These are phyloP conservation scores for Dinomys branickii DNA, from an alignment of 2,113 vertebrate species.

Conservation along the genomic window DNA sequence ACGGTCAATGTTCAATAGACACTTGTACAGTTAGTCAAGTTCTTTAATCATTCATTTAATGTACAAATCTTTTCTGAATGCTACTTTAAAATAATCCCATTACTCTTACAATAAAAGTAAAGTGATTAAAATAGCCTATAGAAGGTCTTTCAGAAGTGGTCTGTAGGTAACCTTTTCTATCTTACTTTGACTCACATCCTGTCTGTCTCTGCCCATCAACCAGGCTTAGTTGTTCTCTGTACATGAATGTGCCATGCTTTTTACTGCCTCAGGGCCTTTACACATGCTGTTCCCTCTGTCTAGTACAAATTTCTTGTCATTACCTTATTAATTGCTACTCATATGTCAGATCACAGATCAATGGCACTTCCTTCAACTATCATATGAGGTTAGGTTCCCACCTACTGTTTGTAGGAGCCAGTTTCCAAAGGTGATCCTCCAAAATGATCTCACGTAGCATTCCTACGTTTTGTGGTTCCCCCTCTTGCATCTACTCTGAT, in stretches of 20 bases:
- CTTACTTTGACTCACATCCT: background rate
- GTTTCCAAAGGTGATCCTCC: background rate
- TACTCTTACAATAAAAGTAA: background rate
- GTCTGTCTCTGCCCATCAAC: background rate
- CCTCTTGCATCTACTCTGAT: background rate
- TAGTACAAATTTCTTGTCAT: background rate
- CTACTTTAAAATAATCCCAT: constrained; percentile 1
- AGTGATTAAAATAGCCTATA: background rate
- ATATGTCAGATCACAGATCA: background rate
- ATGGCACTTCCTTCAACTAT: background rate
- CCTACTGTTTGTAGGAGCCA: background rate
- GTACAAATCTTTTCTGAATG: constrained; percentile 28
- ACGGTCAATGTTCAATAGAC: background rate
- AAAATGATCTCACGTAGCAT: background rate
- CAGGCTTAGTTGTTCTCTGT: background rate
- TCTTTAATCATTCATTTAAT: constrained; percentile 6
- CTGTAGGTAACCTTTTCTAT: background rate
- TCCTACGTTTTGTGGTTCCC: background rate
- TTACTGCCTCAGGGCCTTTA: background rate
- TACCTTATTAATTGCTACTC: background rate
- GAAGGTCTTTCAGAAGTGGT: background rate
- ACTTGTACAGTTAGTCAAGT: background rate
- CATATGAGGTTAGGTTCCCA: background rate
- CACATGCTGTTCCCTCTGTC: background rate
- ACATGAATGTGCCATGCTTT: background rate